Conservation (phyloP, 2,888 invertebrate species). For the Chrysolina haemoptera region DNA sequence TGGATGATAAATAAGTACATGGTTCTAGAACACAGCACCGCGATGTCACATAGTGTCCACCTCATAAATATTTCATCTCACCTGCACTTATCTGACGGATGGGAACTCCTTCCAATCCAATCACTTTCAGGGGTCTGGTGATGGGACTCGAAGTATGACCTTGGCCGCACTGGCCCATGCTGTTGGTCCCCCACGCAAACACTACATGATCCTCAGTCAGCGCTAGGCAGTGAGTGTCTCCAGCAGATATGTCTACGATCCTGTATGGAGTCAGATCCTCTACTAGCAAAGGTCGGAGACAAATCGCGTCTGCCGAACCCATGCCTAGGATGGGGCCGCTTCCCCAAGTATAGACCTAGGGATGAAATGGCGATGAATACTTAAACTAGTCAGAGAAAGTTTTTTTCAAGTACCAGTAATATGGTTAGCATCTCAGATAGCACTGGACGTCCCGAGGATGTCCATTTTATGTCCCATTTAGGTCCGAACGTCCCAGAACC, state of each 20-base stretch:
- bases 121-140: conserved; percentile 73
- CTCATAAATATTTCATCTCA: neutral
- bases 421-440: too few species aligned
- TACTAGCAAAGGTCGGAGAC: conserved; percentile 72
- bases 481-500: too few species aligned
- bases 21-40: too few species aligned
- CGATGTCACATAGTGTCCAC: too few species aligned
- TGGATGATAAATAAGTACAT: too few species aligned
- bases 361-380: conserved; percentile 2
- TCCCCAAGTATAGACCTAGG: conserved; percentile 75
- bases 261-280: conserved; percentile 72
- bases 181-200: conserved; percentile 77
- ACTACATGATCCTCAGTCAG: conserved; percentile 73
- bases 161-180: conserved; percentile 78
- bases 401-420: too few species aligned
- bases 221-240: conserved; percentile 76
- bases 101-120: conserved; percentile 72
- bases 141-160: conserved; percentile 76
- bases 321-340: conserved; percentile 75
- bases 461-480: too few species aligned
- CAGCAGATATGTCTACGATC: conserved; percentile 75
- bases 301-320: conserved; percentile 73
- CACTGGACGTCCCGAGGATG: too few species aligned
- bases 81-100: conserved; percentile 77
- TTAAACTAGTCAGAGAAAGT: too few species aligned